Evolutionary conservation across 2,797 vertebrate genomes (phyloP).

Genomic region (Philypnodon macrostomus): DNA sequence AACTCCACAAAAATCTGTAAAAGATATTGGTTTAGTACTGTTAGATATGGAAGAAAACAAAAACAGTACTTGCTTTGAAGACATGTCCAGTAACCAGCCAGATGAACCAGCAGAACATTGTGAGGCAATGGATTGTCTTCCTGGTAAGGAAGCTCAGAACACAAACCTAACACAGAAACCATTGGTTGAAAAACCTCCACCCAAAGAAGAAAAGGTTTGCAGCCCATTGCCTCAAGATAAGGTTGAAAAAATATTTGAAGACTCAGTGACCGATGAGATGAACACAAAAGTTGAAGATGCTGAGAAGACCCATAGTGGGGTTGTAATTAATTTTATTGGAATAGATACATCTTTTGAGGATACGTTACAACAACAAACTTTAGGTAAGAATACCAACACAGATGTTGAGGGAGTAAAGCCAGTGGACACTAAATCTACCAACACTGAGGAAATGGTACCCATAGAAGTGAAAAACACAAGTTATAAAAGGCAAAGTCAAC

Average conservation of each 20-base stretch:
- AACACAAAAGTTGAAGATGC: constrained; percentile 8
- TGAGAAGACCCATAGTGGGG: constrained; percentile 8
- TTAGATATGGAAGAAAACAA: background rate
- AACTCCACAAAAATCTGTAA: constrained; percentile 7
- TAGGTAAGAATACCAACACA: constrained; percentile 1
- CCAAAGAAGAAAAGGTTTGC: constrained; percentile 14
- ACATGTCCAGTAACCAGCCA: background rate
- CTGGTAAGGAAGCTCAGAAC: constrained; percentile 13
- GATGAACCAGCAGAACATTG: constrained; percentile 18
- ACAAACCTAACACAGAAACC: constrained; percentile 11
- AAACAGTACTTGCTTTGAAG: constrained; percentile 5
- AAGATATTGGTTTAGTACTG: background rate
- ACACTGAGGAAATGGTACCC: background rate
- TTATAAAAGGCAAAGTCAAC: constrained; percentile 12
- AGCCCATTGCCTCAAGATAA: constrained; percentile 9
- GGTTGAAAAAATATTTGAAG: constrained; percentile 9
- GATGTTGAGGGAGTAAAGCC: constrained; percentile 24
- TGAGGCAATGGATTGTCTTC: background rate
- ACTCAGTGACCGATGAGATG: constrained; percentile 2
- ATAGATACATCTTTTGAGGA: constrained; percentile 17
- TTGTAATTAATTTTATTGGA: constrained; percentile 39
- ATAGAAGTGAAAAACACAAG: constrained; percentile 1
- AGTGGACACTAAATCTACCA: constrained; percentile 13
- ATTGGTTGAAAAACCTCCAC: constrained; percentile 8
- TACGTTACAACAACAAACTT: constrained; percentile 2